Base-by-base conservation (phyloP, 2,797 vertebrate genomes). In the Rhynchotus rufescens region DNA sequence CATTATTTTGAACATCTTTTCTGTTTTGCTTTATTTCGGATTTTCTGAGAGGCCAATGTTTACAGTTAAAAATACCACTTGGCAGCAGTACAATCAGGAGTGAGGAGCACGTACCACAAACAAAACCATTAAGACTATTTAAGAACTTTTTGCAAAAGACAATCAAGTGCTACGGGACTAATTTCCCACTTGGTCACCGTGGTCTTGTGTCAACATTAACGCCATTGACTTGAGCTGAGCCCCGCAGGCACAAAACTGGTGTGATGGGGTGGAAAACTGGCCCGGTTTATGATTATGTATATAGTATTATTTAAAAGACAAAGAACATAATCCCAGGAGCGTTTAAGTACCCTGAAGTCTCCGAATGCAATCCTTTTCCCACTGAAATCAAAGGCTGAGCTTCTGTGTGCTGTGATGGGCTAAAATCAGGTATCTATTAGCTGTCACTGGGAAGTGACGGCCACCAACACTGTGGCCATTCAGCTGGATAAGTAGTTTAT, bases 11-110 rank as follows among this genome's bases (percentile, higher is more conserved):
- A 97, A 96, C 93, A 95, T 94, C 95, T 73, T 89, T 93, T 96
- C 95, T 97, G 93, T 96, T 97, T 98, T 97, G 95, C 96, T 97
- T 97, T 97, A 90, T 94, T 97, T 97, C 95, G 95, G 38, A 91
- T 97, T 97, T 97, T 97, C 96, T 93, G 95, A 96, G 94, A 98
- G 96, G 95, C 90, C 91, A 90, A 56, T 94, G 94, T 98, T 98
- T 98, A 96, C 94, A 94, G 97, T 96, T 96, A 94, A 97, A 96
- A 97, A 96, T 96, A 94, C 83, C 94, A 90, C 96, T 97, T 97
- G 97, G 97, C 96, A 95, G 95, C 95, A 96, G 94, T 93, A 96
- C 90, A 96, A 93, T 95, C 94, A 85, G 94, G 86, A 94, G 83
- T 86, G 83, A 97, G 92, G 82, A 92, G 87, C 90, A 74, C 78